These are phyloP conservation scores for Guaruba guarouba DNA, from an alignment of 2,113 vertebrate species.

Conservation along the genomic window DNA sequence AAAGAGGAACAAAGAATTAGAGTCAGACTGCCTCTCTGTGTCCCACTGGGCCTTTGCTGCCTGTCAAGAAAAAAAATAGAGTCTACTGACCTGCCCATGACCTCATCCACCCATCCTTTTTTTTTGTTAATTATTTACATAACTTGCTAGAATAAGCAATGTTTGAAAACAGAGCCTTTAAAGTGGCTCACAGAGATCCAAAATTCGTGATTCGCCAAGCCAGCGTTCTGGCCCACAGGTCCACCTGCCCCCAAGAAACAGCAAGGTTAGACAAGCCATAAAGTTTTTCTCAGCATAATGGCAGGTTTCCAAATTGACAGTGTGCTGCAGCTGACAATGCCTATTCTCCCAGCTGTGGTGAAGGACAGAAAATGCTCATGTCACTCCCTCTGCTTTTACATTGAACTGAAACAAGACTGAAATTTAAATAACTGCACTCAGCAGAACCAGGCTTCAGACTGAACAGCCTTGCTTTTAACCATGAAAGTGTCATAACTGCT, in stretches of 20 bases:
- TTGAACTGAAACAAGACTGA: constrained; percentile 12
- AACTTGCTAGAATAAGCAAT: constrained; percentile 41
- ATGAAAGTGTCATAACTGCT: neutral
- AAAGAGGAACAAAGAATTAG: neutral
- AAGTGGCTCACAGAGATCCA: neutral
- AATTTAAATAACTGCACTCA: constrained; percentile 29
- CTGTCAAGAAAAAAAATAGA: neutral
- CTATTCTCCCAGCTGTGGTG: neutral
- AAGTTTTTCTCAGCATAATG: constrained; percentile 48
- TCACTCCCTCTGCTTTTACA: constrained; percentile 41
- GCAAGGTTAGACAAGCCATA: neutral
- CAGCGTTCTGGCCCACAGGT: neutral
- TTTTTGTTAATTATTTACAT: constrained; percentile 48
- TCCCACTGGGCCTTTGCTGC: neutral
- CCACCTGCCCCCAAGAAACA: neutral
- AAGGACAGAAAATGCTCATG: constrained; percentile 48
- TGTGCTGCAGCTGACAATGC: constrained; percentile 38
- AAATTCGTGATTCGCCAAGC: neutral
- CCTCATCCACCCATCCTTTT: neutral
- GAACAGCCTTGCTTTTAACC: neutral
- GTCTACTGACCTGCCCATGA: neutral
- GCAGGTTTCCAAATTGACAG: constrained; percentile 44
- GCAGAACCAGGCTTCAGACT: neutral
- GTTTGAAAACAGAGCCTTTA: neutral
- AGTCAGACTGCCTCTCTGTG: neutral